A percentile compares a stretch with the other conserved stretches of the same genome.
phyloP scores from a whole-genome alignment of 2,888 invertebrate species.

The Lydus trimaculatus region DNA sequence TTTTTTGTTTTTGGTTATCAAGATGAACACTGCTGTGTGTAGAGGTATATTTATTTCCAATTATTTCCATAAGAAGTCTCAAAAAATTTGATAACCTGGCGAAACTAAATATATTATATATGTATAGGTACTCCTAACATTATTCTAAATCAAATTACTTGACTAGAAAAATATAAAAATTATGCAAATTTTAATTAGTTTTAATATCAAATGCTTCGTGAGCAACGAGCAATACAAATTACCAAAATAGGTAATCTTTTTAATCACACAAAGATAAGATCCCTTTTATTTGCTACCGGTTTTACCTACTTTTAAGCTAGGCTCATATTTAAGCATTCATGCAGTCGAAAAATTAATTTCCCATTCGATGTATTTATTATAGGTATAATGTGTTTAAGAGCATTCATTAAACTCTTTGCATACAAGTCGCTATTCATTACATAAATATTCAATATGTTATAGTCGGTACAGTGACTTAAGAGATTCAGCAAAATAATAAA shows the following conservation, averaged over 20 bases:
- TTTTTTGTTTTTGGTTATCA: conserved; percentile 32
- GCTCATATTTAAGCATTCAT: too few relatives aligned
- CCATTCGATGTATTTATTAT: too few relatives aligned
- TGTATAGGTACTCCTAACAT: not conserved
- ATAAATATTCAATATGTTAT: too few relatives aligned
- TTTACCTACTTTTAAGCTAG: too few relatives aligned
- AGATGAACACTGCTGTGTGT: conserved; percentile 26
- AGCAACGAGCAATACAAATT: not conserved
- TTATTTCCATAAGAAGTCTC: not conserved
- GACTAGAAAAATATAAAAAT: not conserved
- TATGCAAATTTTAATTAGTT: conserved; percentile 1
- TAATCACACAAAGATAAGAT: too few relatives aligned
- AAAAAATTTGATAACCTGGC: conserved; percentile 1
- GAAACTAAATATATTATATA: not conserved
- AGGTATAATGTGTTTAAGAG: too few relatives aligned
- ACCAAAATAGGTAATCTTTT: too few relatives aligned
- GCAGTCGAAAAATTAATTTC: too few relatives aligned
- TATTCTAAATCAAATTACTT: not conserved
- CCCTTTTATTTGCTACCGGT: not conserved
- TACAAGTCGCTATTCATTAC: too few relatives aligned
- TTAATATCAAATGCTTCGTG: not conserved
- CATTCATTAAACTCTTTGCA: too few relatives aligned
- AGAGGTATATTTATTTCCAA: not conserved
- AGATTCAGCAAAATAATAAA: too few relatives aligned
- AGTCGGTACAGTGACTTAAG: too few relatives aligned